Evolutionary conservation across 1,140 invertebrate genomes (phyloP).

Genomic region (Heliconius hermathena): DNA sequence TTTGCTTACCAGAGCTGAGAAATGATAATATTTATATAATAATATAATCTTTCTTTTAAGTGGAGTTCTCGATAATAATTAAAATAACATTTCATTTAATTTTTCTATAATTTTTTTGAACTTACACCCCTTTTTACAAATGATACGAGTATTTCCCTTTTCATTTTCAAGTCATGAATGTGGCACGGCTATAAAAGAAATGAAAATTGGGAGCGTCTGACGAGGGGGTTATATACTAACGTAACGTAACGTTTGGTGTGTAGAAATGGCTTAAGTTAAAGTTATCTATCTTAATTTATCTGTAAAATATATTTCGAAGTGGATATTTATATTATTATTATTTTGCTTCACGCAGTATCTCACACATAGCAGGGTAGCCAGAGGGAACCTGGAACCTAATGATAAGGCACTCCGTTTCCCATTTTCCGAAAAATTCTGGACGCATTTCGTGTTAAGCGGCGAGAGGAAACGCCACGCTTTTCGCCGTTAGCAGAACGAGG

Average conservation of each 20-base stretch:
- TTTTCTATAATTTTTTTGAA: neutral
- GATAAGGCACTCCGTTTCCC: too few species aligned
- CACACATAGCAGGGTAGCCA: too few species aligned
- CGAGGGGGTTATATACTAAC: neutral
- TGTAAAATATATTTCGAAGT: neutral
- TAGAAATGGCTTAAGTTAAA: neutral
- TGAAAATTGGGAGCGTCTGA: neutral
- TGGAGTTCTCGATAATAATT: too few species aligned
- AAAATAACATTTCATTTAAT: neutral
- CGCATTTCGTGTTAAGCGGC: too few species aligned
- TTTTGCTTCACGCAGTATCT: neutral
- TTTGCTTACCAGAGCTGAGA: too few species aligned
- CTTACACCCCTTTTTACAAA: neutral
- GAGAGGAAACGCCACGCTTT: too few species aligned
- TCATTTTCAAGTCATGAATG: conserved; percentile 1
- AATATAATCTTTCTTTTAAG: too few species aligned
- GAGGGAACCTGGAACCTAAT: too few species aligned
- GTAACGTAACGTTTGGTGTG: neutral
- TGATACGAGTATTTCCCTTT: neutral
- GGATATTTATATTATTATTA: neutral
- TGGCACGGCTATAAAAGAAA: neutral
- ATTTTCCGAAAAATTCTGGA: too few species aligned
- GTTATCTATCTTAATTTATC: neutral
- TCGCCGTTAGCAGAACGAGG: too few species aligned
- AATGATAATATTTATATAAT: too few species aligned